Percentiles rank a stretch among this genome's conserved stretches.
Conservation (phyloP, 2,888 invertebrate genomes). For the Nasonia oneida region DNA sequence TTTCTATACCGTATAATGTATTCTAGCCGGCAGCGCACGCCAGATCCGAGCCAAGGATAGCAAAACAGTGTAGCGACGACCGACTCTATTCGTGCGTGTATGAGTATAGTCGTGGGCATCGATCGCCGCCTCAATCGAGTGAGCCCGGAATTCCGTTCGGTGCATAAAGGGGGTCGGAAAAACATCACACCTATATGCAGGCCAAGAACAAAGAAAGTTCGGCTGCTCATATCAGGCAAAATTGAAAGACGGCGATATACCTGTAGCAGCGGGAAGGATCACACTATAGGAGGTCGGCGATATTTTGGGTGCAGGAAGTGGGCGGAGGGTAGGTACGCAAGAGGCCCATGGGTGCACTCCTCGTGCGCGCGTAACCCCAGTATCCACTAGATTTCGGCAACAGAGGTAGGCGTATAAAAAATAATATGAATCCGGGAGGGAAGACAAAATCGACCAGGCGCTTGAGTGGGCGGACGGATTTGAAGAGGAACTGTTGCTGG, state of each 20-base stretch:
- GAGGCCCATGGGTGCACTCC: slow-evolving; percentile 3
- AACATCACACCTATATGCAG: not conserved
- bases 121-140: not conserved
- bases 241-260: too few relatives aligned
- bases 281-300: not conserved
- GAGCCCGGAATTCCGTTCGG: not conserved
- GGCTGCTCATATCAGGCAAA: not conserved
- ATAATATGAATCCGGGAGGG: slow-evolving; percentile 5
- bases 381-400: too few relatives aligned
- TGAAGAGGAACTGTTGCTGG: not conserved
- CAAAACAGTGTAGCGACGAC: slow-evolving; percentile 8
- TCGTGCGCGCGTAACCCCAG: not conserved
- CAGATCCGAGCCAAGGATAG: slow-evolving; percentile 9
- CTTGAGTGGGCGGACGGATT: not conserved
- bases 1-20: slow-evolving; percentile 5
- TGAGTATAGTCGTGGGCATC: not conserved
- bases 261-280: too few relatives aligned
- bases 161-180: not conserved
- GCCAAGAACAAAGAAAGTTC: not conserved
- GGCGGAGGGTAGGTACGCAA: not conserved
- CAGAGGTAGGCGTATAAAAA: not conserved
- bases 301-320: not conserved
- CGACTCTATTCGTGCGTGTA: not conserved
- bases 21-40: slow-evolving; percentile 28
- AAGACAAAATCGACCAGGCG: slow-evolving; percentile 22